These are phyloP conservation scores for Chrysochloris asiatica DNA, from an alignment of 2,113 vertebrate genomes.

Conservation along the genomic window DNA sequence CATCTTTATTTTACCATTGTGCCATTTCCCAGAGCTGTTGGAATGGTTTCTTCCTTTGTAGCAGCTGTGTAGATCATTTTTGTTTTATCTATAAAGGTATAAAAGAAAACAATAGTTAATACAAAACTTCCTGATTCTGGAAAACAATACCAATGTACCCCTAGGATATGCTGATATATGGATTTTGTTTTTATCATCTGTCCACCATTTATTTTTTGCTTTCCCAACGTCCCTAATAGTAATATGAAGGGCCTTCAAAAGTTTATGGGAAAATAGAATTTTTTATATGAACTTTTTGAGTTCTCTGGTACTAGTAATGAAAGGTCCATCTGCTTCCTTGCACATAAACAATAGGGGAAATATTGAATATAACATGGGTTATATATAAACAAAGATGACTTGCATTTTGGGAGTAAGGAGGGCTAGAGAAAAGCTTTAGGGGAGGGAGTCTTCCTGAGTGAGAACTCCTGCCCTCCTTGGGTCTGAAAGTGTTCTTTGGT, in stretches of 20 bases:
- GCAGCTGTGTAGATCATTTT: constrained; percentile 26
- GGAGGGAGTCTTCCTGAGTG: not conserved
- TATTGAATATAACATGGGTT: too few species aligned
- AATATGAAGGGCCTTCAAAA: too few species aligned
- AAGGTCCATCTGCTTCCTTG: too few species aligned
- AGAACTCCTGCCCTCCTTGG: not conserved
- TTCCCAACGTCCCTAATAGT: not conserved
- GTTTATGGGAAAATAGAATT: too few species aligned
- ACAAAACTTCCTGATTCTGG: not conserved
- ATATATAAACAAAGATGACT: too few species aligned
- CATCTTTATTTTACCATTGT: too few species aligned
- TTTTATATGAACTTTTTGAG: too few species aligned
- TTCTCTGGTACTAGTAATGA: too few species aligned
- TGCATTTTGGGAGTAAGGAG: not conserved
- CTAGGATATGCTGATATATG: not conserved
- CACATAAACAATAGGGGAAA: too few species aligned
- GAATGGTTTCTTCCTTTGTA: not conserved
- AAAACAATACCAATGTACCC: not conserved
- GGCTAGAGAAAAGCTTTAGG: too few species aligned
- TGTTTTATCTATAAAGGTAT: constrained; percentile 60
- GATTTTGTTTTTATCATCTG: not conserved
- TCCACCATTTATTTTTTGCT: not conserved
- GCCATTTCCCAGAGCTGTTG: constrained; percentile 9
- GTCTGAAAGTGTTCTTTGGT: too few species aligned
- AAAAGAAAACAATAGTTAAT: not conserved